Evolutionary conservation across 2,888 invertebrate genomes (phyloP).

Genomic region (Thymelicus lineola): DNA sequence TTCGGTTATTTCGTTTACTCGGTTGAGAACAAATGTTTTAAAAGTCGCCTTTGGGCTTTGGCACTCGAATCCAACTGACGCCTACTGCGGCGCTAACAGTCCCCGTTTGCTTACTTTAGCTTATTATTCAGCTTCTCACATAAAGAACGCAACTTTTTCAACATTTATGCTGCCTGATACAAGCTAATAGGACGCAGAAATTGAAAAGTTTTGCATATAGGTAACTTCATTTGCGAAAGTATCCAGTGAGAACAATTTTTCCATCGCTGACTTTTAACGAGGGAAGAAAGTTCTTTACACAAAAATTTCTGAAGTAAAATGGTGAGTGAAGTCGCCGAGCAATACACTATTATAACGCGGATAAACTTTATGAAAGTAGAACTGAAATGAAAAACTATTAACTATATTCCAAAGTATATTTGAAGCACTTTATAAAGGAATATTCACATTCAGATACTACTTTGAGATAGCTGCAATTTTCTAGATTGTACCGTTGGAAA

Average conservation of each 20-base stretch:
- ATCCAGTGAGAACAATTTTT: conserved; percentile 32
- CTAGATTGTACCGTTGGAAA: conserved; percentile 35
- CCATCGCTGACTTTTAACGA: conserved; percentile 37
- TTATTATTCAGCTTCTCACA: background rate
- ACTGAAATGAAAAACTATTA: conserved; percentile 36
- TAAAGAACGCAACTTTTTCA: background rate
- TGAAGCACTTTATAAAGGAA: conserved; percentile 33
- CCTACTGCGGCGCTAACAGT: too few relatives aligned
- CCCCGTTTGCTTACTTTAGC: too few relatives aligned
- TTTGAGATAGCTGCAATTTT: conserved; percentile 37
- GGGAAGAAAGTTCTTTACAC: conserved; percentile 37
- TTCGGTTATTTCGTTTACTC: too few relatives aligned
- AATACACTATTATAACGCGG: conserved; percentile 34
- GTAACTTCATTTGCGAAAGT: conserved; percentile 19
- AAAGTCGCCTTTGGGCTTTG: too few relatives aligned
- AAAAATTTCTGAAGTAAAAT: conserved; percentile 36
- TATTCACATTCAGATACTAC: conserved; percentile 31
- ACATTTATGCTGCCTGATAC: background rate
- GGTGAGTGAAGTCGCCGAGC: conserved; percentile 24
- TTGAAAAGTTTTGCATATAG: conserved; percentile 28
- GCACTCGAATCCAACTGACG: too few relatives aligned
- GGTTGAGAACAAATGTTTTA: too few relatives aligned
- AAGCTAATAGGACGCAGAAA: conserved; percentile 22
- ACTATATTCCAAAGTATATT: conserved; percentile 37
- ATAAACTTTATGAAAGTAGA: conserved; percentile 32